These are phyloP conservation scores for Anoplius nigerrimus DNA, from an alignment of 2,888 invertebrate genomes.

Conservation along the genomic window DNA sequence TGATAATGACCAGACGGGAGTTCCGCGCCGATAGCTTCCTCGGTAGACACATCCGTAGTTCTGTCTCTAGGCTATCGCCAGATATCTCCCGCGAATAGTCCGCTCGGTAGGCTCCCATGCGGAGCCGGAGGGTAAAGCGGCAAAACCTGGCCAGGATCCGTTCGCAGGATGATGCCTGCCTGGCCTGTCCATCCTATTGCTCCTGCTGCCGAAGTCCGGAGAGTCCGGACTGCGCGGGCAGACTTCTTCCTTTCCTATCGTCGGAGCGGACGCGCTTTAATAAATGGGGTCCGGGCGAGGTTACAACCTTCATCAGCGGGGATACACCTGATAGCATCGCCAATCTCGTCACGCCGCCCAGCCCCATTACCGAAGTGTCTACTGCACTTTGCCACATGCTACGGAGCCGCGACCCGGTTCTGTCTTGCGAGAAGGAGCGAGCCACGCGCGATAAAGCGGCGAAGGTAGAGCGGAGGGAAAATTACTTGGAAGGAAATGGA, in stretches of 20 bases:
- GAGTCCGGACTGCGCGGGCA: conserved; percentile 43
- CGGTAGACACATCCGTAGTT: too few species aligned
- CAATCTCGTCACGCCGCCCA: conserved; percentile 66
- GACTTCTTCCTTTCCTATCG: conserved; percentile 1
- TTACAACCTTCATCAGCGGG: conserved; percentile 70
- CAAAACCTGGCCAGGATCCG: too few species aligned
- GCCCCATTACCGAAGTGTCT: conserved; percentile 61
- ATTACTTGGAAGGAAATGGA: neutral
- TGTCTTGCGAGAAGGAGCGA: neutral
- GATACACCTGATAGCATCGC: conserved; percentile 68
- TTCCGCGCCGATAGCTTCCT: too few species aligned
- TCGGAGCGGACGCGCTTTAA: conserved; percentile 52
- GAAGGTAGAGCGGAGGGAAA: neutral
- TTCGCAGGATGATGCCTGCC: too few species aligned
- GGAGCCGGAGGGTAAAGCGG: too few species aligned
- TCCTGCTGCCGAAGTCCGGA: neutral
- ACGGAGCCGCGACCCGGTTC: conserved; percentile 32
- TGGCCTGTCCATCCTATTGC: neutral
- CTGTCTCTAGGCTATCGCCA: too few species aligned
- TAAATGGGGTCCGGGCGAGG: conserved; percentile 68
- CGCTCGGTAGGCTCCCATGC: too few species aligned
- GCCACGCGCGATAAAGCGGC: neutral
- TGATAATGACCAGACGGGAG: too few species aligned
- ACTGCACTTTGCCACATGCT: conserved; percentile 47
- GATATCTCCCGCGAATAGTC: too few species aligned